Conservation (phyloP, 53 echinoderm and acorn worm species). For the Pentamera pediparva region DNA sequence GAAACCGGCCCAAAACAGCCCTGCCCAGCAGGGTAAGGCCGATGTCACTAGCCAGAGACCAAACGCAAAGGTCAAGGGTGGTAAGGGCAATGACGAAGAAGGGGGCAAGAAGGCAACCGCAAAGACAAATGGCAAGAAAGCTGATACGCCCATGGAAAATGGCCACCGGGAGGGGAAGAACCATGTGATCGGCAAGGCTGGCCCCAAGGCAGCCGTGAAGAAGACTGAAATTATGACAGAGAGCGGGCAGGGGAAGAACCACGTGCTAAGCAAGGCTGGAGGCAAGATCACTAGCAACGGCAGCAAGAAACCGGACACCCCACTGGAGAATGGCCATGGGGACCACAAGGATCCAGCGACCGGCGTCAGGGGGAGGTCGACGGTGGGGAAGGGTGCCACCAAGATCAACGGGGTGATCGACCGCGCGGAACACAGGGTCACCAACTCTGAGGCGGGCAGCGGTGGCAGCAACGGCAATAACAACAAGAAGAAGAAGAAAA, state of each 20-base stretch:
- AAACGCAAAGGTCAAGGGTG: neutral
- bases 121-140: slow-evolving; percentile 16
- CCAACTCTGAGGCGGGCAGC: neutral
- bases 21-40: neutral
- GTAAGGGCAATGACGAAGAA: neutral
- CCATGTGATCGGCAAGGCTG: neutral
- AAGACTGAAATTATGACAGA: slow-evolving; percentile 23
- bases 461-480: slow-evolving; percentile 21
- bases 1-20: slow-evolving; percentile 10
- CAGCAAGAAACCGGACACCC: slow-evolving; percentile 21
- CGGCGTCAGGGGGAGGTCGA: slow-evolving; percentile 4
- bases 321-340: neutral
- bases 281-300: neutral
- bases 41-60: neutral
- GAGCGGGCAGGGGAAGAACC: slow-evolving; percentile 25
- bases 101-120: neutral
- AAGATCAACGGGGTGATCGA: slow-evolving; percentile 34
- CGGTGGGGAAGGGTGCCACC: slow-evolving; percentile 9
- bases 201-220: slow-evolving; percentile 23
- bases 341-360: neutral
- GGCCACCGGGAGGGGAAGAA: slow-evolving; percentile 28
- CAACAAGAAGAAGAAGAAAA: slow-evolving; percentile 85
- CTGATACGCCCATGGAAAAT: neutral
- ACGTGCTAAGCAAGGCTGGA: neutral
- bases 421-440: slow-evolving; percentile 2